Evolutionary conservation across 1,140 invertebrate genomes (phyloP).

Genomic region (Neotoxoptera formosana): DNA sequence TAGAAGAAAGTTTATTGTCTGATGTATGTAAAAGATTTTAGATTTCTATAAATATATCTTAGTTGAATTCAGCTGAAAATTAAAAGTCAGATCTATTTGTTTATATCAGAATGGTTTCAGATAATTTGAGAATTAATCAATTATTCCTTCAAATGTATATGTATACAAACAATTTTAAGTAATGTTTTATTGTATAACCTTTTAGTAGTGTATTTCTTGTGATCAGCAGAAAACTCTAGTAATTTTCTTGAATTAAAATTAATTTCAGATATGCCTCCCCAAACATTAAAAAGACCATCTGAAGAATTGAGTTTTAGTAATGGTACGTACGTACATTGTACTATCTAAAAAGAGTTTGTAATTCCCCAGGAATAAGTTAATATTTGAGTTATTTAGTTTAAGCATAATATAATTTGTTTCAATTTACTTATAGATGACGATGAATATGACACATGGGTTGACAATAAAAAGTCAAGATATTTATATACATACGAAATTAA

Average conservation of each 20-base stretch:
- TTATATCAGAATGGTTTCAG: not conserved
- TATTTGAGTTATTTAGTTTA: not conserved
- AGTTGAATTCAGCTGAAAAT: not conserved
- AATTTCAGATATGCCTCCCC: conserved; percentile 53
- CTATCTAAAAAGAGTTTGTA: not conserved
- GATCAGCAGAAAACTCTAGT: not conserved
- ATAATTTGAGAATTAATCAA: not conserved
- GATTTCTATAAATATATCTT: not conserved
- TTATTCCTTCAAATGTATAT: not conserved
- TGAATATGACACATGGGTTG: conserved; percentile 31
- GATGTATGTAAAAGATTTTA: not conserved
- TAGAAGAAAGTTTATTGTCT: too few relatives aligned
- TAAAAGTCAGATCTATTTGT: not conserved
- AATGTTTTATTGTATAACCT: not conserved
- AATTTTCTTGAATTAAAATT: conserved; percentile 45
- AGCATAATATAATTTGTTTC: conserved; percentile 36
- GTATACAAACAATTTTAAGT: not conserved
- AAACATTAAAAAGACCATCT: conserved; percentile 45
- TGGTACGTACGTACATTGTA: conserved; percentile 53
- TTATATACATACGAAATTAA: conserved; percentile 37
- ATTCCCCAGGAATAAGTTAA: not conserved
- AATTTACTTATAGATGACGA: conserved; percentile 50
- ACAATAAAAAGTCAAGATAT: conserved; percentile 51
- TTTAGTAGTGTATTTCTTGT: not conserved
- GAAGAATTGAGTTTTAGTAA: conserved; percentile 32